Conservation (phyloP, 2,113 vertebrate species). For the Sebastes fasciatus region DNA sequence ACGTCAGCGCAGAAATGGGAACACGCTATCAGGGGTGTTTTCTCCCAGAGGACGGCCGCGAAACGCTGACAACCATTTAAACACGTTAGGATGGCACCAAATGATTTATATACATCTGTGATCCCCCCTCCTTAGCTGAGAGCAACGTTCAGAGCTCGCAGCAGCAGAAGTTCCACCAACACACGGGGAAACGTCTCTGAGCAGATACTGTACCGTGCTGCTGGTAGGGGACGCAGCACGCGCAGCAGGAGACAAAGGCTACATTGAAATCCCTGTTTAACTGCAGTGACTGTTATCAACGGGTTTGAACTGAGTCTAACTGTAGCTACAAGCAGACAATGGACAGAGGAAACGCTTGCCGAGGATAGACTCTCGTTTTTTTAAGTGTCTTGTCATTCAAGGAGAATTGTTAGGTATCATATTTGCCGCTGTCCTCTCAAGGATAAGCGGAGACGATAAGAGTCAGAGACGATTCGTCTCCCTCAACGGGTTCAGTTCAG, state of each 20-base stretch:
- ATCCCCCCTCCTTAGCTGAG: slow-evolving; percentile 18
- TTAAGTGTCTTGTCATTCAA: slow-evolving; percentile 54
- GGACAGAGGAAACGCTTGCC: slow-evolving; percentile 19
- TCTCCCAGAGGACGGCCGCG: slow-evolving; percentile 49
- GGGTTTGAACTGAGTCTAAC: slow-evolving; percentile 21
- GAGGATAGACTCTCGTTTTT: slow-evolving; percentile 26
- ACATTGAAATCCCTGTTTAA: slow-evolving; percentile 54
- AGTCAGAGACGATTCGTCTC: slow-evolving; percentile 26
- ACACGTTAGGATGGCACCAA: slow-evolving; percentile 46
- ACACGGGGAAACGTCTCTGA: slow-evolving; percentile 12
- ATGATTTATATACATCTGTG: slow-evolving; percentile 54
- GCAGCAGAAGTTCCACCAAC: slow-evolving; percentile 36
- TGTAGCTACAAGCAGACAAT: slow-evolving; percentile 28
- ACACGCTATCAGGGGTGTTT: slow-evolving; percentile 53
- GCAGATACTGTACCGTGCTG: slow-evolving; percentile 35
- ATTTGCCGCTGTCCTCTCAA: slow-evolving; percentile 49
- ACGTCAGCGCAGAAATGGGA: slow-evolving; percentile 65
- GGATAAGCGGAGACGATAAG: slow-evolving; percentile 39
- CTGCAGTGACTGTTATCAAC: slow-evolving; percentile 42
- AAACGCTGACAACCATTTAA: slow-evolving; percentile 68
- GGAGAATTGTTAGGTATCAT: slow-evolving; percentile 42
- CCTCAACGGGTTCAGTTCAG: slow-evolving; percentile 25
- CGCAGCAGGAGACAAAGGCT: slow-evolving; percentile 55
- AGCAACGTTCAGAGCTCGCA: slow-evolving; percentile 8
- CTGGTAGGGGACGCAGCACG: slow-evolving; percentile 35